These are phyloP conservation scores for Apamea sordens DNA, from an alignment of 2,888 invertebrate genomes.

Conservation along the genomic window DNA sequence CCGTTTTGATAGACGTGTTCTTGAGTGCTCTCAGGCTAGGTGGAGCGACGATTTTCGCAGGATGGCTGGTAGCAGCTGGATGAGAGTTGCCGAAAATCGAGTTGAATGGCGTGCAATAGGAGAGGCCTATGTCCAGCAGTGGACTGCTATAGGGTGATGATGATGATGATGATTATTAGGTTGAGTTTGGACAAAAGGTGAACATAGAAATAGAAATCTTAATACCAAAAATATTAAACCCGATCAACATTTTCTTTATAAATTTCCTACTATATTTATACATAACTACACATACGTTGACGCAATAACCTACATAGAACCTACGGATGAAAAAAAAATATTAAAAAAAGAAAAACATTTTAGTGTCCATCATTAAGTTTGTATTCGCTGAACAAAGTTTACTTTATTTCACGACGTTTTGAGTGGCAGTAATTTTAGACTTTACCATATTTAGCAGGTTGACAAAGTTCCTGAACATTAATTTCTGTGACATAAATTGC, in stretches of 20 bases:
- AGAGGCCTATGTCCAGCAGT: no score
- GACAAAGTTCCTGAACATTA: conserved; percentile 38
- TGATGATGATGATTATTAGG: no score
- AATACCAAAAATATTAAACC: not conserved
- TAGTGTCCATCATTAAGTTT: not conserved
- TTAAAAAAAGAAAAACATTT: not conserved
- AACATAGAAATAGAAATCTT: not conserved
- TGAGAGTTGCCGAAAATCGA: no score
- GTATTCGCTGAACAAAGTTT: conserved; percentile 4
- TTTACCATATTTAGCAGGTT: conserved; percentile 29
- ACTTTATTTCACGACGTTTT: conserved; percentile 17
- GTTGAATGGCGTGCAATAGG: no score
- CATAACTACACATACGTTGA: not conserved
- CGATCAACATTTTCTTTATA: not conserved
- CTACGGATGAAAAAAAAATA: not conserved
- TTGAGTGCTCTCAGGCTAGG: no score
- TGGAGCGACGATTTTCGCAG: no score
- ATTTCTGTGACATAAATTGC: conserved; percentile 35
- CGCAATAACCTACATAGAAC: not conserved
- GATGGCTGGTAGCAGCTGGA: no score
- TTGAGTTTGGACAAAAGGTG: not conserved
- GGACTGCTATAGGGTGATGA: no score
- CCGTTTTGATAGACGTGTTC: no score
- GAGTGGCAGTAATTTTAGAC: conserved; percentile 21
- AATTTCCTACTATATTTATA: not conserved